Evolutionary conservation across 2,797 vertebrate species (phyloP), one percentile per base, ranked within the genome.

Genomic region (Syngnathus rostellatus): DNA sequence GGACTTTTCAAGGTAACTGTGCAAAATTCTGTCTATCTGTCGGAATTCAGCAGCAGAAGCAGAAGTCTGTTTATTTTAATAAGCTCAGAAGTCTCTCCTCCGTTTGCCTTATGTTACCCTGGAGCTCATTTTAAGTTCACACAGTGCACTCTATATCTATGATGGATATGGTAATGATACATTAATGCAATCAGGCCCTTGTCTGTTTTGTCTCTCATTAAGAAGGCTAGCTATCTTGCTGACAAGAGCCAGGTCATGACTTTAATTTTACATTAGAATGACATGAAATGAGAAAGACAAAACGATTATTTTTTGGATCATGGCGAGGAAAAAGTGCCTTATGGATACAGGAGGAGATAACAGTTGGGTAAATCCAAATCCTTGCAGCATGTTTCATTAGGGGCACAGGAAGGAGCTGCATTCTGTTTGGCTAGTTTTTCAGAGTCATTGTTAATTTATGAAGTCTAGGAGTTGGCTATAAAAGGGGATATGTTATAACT

Each of bases 41-140:
- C 83, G 86, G 86, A 89, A 87, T 85, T 83, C 75, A 76, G 87
- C 81, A 86, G 83, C 85, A 83, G 87, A 80, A 86, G 83, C 83
- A 84, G 83, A 85, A 84, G 85, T 87, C 79, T 86, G 87, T 89
- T 88, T 87, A 86, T 87, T 88, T 88, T 83, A 88, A 87, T 87
- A 84, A 89, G 77, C 85, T 87, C 85, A 87, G 79, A 87, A 86
- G 83, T 87, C 83, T 89, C 88, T 88, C 83, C 85, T 80, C 76
- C 81, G 68, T 83, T 87, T 79, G 77, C 77, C 73, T 82, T 84
- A 77, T 77, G 74, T 82, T 86, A 79, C 76, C 70, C 70, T 69
- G 70, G 80, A 77, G 79, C 84, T 85, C 84, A 81, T 79, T 85
- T 78, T 67, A 77, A 80, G 88, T 87, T 89, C 85, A 86, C 78